Evolutionary conservation across 2,888 invertebrate genomes (phyloP), one percentile per base, ranked within the genome.

Genomic region (Anorthoa munda): DNA sequence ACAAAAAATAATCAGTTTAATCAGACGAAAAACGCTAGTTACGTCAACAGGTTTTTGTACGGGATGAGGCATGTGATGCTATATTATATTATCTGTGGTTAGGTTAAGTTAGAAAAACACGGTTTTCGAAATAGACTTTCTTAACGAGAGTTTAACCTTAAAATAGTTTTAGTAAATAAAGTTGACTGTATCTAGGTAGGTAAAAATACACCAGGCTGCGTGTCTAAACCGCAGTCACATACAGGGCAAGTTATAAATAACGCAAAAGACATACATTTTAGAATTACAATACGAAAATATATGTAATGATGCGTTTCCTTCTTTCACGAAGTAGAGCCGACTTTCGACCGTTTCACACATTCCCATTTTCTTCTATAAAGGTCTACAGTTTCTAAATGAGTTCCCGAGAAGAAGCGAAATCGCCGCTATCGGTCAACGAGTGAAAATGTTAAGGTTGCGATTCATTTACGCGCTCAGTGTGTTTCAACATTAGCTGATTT

Each of bases 381-480:
- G 60, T 61, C 69, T 50, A 77, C 60, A 65, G 68, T 85, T 79
- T 83, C 77, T 85, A 74, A 60, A 59, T 39, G 23, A 23, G 72
- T 67, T 86, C 85, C 81, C 61, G 76, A 83, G 83, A 78, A 77
- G 64, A 71, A 63, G 81, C 73, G 85, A 85, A 81, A 85, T 72
- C 77, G 69, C 66, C 53, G 66, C 58, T 72, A 83, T 81, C 64
- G 77, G 78, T 85, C 72, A 73, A 15, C 31, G 56, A 83, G 87
- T 77, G 83, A 85, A 86, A 83, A 80, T 75, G 46, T 66, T 68
- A 77, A 72, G 63, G 48, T 65, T 15, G 55, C 39, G 31, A 46
- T 79, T 70, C 39, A 74, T 66, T 67, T 68, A 71, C 79, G 74
- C 79, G 70, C 15, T 45, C 26, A 18, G 13, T 1, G 26, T 39